Base-by-base conservation (phyloP, 2,113 vertebrate genomes). In the Vulpes ferrilata region DNA sequence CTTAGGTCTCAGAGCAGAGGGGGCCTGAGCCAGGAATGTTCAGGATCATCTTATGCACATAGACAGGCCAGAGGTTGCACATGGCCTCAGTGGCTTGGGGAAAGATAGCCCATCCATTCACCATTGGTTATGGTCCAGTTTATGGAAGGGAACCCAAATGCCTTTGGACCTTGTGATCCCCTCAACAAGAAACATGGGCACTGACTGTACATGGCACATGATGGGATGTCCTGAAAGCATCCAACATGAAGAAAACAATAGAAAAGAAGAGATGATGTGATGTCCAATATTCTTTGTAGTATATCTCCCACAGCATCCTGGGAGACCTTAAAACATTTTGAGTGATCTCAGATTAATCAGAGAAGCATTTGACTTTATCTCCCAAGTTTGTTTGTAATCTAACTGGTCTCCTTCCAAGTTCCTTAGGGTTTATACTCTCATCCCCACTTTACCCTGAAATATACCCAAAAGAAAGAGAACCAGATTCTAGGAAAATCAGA, bases 51-150 rank as follows among this genome's bases (percentile, higher is more conserved):
- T 99, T 98, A 9, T 99, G 98, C 80, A 99, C 97, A 43, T 99
- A 99, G 93, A 99, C 95, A 2, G 99, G 98, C 99, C 99, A 99
- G 95, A 99, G 98, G 96, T 99, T 99, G 97, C 99, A 99, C 3
- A 99, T 99, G 22, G 98, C 98, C 95, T 99, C 99, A 2, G 98
- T 99, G 82, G 99, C 99, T 84, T 99, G 97, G 15, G 98, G 74
- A 8, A 93, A 97, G 94, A 99, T 99, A 90, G 99, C 98, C 99
- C 99, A 99, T 51, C 88, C 97, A 4, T 43, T 81, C 98, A 97
- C 97, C 99, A 99, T 51, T 99, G 99, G 86, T 99, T 99, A 98
- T 99, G 99, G 78, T 99, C 99, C 82, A 99, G 76, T 48, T 99
- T 99, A 7, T 99, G 99, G 30, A 98, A 97, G 17, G 96, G 20